phyloP scores from a whole-genome alignment of 2,888 invertebrate species.

The Eupsilia transversa region DNA sequence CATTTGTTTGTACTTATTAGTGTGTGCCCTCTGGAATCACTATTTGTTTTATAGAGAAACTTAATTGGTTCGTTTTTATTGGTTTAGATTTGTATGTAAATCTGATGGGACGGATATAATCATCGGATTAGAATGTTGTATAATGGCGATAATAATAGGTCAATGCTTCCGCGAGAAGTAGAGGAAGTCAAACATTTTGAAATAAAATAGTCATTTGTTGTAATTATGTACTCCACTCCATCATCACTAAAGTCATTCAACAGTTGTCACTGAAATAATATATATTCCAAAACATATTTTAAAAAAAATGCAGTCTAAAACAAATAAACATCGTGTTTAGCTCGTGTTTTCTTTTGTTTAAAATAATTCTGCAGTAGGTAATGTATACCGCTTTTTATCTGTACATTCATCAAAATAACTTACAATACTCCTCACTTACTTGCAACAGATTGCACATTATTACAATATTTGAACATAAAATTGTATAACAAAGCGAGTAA shows the following conservation, averaged over 20 bases:
- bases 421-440: background rate
- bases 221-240: too few relatives aligned
- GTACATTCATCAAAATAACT: constrained; percentile 10
- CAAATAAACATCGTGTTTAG: constrained; percentile 4
- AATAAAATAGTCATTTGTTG: too few relatives aligned
- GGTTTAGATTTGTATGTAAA: background rate
- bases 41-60: constrained; percentile 29
- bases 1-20: constrained; percentile 58
- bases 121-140: background rate
- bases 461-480: constrained; percentile 47
- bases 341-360: background rate
- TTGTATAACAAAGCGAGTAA: constrained; percentile 48
- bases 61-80: constrained; percentile 6
- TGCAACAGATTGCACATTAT: constrained; percentile 32
- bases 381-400: constrained; percentile 23
- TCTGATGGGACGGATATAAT: background rate
- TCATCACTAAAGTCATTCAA: background rate
- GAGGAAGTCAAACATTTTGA: background rate
- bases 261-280: background rate
- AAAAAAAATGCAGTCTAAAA: constrained; percentile 6
- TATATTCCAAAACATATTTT: background rate
- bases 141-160: background rate
- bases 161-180: background rate
- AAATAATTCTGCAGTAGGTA: background rate
- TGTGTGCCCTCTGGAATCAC: constrained; percentile 60